A percentile compares a stretch with the other conserved stretches of the same genome.
phyloP scores from a whole-genome alignment of 2,797 vertebrate genomes.

The Pipistrellus kuhlii region DNA sequence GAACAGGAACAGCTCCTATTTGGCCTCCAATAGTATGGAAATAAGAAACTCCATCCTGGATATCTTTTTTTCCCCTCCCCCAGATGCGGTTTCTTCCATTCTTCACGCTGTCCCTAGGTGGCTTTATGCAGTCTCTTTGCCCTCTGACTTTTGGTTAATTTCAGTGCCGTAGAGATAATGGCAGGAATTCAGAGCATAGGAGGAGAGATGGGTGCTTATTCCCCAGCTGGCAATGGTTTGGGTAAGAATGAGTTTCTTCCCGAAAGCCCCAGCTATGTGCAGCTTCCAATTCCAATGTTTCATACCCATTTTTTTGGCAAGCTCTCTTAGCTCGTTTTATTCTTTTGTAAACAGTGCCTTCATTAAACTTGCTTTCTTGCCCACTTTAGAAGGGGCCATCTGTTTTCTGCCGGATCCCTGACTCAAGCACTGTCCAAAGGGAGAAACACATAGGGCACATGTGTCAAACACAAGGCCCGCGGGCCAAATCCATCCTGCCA shows the following conservation, averaged over 20 bases:
- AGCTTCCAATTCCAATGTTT: background rate
- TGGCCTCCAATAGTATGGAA: background rate
- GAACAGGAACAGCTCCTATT: background rate
- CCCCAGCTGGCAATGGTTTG: background rate
- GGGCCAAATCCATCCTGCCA: too few relatives aligned
- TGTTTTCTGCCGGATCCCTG: background rate
- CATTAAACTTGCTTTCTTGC: background rate
- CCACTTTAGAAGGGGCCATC: background rate
- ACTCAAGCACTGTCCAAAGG: background rate
- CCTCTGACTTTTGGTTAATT: conserved; percentile 23
- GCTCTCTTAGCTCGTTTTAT: background rate
- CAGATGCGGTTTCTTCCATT: background rate
- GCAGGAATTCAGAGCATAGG: background rate
- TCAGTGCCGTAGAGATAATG: background rate
- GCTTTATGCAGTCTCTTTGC: background rate
- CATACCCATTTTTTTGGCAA: background rate
- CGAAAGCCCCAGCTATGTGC: background rate
- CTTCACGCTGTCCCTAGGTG: background rate
- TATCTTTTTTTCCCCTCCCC: background rate
- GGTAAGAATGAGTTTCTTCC: background rate
- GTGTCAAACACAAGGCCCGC: too few relatives aligned
- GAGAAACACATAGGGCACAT: background rate
- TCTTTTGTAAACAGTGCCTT: background rate
- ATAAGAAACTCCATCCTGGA: background rate
- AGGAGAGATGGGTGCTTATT: background rate